Conservation (phyloP, 2,113 vertebrate species). For the Deroptyus accipitrinus region DNA sequence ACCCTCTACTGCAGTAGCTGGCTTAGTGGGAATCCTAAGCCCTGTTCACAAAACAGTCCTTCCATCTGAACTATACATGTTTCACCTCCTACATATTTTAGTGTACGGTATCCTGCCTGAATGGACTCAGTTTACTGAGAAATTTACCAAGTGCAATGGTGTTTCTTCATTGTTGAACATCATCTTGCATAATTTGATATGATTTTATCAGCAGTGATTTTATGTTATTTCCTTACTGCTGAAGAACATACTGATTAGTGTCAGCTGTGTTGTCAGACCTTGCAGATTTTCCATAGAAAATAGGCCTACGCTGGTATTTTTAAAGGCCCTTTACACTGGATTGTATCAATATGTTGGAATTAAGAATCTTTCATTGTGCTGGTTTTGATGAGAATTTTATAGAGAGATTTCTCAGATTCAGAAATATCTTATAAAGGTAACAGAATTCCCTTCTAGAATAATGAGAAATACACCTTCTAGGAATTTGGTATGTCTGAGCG, state of each 20-base stretch:
- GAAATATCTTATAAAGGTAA: background rate
- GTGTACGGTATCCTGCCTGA: background rate
- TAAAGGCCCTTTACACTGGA: background rate
- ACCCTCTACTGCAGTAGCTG: background rate
- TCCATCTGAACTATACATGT: background rate
- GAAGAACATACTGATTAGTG: background rate
- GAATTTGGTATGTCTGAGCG: background rate
- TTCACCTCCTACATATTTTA: background rate
- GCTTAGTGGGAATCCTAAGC: background rate
- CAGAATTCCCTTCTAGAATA: background rate
- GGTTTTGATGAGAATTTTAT: background rate
- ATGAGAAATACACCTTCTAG: background rate
- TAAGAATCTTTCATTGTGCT: background rate
- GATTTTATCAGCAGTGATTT: background rate
- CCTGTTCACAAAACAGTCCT: background rate
- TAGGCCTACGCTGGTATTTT: background rate
- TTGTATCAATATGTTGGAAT: background rate
- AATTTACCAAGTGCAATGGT: background rate
- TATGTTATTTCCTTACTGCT: background rate
- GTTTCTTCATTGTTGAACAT: background rate
- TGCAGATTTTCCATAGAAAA: background rate
- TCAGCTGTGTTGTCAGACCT: background rate
- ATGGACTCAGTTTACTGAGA: background rate
- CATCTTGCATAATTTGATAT: background rate
- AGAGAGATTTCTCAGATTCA: background rate